Evolutionary conservation across 2,888 invertebrate species (phyloP), one percentile per base, ranked within the genome.

Genomic region (Tribolium freemani): DNA sequence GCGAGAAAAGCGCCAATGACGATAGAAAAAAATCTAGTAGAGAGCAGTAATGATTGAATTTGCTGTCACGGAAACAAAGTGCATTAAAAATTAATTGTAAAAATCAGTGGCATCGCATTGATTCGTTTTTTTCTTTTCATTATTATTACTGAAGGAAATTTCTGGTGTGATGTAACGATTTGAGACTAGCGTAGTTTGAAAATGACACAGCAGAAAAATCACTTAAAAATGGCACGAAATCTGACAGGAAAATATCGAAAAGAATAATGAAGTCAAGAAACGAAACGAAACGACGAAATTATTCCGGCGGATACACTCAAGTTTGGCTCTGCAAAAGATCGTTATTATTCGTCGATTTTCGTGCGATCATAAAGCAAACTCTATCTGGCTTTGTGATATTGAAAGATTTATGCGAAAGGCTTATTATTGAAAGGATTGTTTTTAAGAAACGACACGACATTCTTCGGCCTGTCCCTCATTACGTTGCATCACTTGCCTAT

Each of bases 231-330:
- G 69, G 45, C 60, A 60, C 51, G 60, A 60, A 69, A 46, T 60
- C 60, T 56, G 66, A 60, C 69, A 53, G 54, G 69, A 69, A 69
- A 69, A 69, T 54, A 60, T 69, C 51, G 60, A 60, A 69, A 69
- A 69, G 60, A 69, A 69, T 69, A 69, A 69, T 69, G 69, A 69
- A 69, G 69, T 69, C 61, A 53, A 69, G 69, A 26, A 67, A 57
- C 57, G 57, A 60, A 60, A 60, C 60, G 60, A 60, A 60, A 64
- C 46, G 57, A 58, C 54, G 51, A 48, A 68, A 58, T 68, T 68
- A 61, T 69, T 69, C 69, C 69, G 61, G 45, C 68, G 48, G 57
- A 68, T 68, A 57, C 58, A 68, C 57, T 69, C 61, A 20, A 56
- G 54, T 53, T 58, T 58, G 21, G 44, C 60, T 51, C 69, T 58